phyloP scores from a whole-genome alignment of 2,797 vertebrate species.

The Artibeus lituratus region DNA sequence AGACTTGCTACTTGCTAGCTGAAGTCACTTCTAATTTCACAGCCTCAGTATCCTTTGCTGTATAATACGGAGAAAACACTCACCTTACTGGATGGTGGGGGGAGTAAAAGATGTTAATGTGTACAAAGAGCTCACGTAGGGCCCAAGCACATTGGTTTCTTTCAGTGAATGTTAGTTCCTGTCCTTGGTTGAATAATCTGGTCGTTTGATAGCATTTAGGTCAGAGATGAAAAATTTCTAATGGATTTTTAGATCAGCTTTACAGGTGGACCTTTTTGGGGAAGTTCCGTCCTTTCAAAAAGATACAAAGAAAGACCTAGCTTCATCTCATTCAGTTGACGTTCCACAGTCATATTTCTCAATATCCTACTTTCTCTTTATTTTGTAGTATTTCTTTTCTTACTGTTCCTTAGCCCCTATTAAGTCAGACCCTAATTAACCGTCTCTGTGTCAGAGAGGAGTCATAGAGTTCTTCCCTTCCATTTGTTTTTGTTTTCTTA shows the following conservation, averaged over 20 bases:
- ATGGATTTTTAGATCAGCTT: neutral
- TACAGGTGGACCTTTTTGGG: neutral
- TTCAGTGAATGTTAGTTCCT: neutral
- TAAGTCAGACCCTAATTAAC: neutral
- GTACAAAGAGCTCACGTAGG: neutral
- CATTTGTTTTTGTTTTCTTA: slow-evolving; percentile 11
- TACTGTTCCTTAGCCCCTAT: neutral
- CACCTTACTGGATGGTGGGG: neutral
- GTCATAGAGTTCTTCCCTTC: neutral
- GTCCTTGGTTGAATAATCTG: neutral
- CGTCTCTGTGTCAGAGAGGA: neutral
- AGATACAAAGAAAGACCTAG: neutral
- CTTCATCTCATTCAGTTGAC: neutral
- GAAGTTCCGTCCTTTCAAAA: neutral
- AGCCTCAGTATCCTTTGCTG: neutral
- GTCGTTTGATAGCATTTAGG: neutral
- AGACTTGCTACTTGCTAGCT: neutral
- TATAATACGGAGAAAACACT: neutral
- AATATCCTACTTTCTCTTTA: neutral
- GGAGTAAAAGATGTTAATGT: neutral
- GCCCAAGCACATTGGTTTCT: neutral
- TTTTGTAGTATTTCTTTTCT: neutral
- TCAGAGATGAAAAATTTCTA: slow-evolving; percentile 25
- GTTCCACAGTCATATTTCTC: neutral
- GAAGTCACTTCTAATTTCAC: neutral